Evolutionary conservation across 2,113 vertebrate species (phyloP), one percentile per base, ranked within the genome.

Genomic region (Hystrix cristata): DNA sequence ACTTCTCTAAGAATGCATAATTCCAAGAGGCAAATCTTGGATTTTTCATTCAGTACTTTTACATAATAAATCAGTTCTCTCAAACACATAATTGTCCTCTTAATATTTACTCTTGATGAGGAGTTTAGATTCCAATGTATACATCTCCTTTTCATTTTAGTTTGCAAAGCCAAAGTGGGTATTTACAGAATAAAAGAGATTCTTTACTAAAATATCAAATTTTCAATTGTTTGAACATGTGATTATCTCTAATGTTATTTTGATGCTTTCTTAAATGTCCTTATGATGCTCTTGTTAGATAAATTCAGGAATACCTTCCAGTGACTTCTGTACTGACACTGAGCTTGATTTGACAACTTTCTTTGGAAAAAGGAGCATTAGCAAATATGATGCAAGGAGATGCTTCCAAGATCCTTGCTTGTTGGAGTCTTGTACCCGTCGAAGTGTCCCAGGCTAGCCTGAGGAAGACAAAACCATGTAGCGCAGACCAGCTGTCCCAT

Each of bases 101-200:
- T 90, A 67, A 96, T 25, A 55, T 27, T 94, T 84, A 82, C 21
- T 64, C 34, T 85, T 94, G n/a, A 88, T 64, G 53, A 60, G 14
- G 7, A 69, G 62, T 82, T 88, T 82, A 72, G 27, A 65, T 82
- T 91, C 27, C 31, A 93, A 67, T 29, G 10, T 13, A 71, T 11
- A 25, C 1, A 83, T 82, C 25, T 51, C 29, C 18, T 64, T 85
- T 95, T 90, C 7, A 38, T 69, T 82, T 65, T 83, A 87, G 69
- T 48, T 74, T 85, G 13, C 6, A 84, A 91, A 64, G 80, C 4
- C 59, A 6, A 55, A 57, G 25, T 31, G 88, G 4, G 87, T 1
- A 65, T 38, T 65, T 67, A 79, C 5, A 25, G 13, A 55, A 53
- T 38, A 31, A 85, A 57, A 81, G 74, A 86, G 29, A 48, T 38